Conservation (phyloP, 2,888 invertebrate species). For the Athalia circularis region DNA sequence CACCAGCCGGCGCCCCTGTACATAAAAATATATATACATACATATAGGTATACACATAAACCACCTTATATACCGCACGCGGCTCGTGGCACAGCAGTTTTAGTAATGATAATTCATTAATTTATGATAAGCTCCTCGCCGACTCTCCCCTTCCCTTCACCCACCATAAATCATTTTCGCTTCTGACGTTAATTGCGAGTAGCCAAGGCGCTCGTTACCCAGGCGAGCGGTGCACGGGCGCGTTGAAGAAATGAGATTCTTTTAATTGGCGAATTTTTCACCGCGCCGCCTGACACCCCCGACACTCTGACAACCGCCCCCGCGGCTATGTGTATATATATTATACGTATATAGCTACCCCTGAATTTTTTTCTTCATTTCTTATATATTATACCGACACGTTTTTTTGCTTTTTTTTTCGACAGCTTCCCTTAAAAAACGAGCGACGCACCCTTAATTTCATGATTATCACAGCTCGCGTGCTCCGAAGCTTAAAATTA, state of each 20-base stretch:
- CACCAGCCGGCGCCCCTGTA: not conserved
- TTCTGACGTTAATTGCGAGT: conserved; percentile 71
- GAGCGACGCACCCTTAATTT: too few relatives aligned
- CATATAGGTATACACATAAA: not conserved
- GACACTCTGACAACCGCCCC: conserved; percentile 18
- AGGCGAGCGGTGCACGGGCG: not conserved
- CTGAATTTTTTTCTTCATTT: too few relatives aligned
- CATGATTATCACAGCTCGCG: too few relatives aligned
- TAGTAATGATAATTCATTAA: conserved; percentile 70
- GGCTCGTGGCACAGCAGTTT: not conserved
- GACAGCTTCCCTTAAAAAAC: too few relatives aligned
- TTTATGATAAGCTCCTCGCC: conserved; percentile 69
- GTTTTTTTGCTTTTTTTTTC: too few relatives aligned
- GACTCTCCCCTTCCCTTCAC: conserved; percentile 53
- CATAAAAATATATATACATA: too few relatives aligned
- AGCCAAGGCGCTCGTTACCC: not conserved
- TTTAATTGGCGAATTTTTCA: conserved; percentile 73
- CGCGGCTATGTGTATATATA: not conserved
- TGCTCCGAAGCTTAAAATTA: too few relatives aligned
- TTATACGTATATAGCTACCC: too few relatives aligned
- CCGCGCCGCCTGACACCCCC: conserved; percentile 54
- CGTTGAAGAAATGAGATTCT: conserved; percentile 71
- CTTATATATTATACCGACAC: too few relatives aligned
- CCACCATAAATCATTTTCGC: conserved; percentile 70
- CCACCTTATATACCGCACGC: not conserved